phyloP scores from a whole-genome alignment of 2,113 vertebrate species.

The Cyphomyrus plagiostoma region DNA sequence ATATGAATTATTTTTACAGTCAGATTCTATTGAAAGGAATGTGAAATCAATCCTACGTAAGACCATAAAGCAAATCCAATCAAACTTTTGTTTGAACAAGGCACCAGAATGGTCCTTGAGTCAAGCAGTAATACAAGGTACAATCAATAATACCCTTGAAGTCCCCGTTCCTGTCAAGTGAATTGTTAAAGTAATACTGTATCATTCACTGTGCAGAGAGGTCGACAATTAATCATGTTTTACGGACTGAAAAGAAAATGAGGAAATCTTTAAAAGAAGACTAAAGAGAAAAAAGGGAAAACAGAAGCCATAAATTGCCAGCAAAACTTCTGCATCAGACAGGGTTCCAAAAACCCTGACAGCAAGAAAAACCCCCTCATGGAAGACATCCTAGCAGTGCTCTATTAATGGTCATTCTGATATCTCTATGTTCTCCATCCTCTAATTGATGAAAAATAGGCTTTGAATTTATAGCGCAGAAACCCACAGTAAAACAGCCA shows the following conservation, averaged over 20 bases:
- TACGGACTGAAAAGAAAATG: neutral
- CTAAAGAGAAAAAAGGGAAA: neutral
- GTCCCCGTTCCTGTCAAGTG: conserved; percentile 6
- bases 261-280: neutral
- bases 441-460: neutral
- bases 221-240: conserved; percentile 16
- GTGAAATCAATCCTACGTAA: conserved; percentile 8
- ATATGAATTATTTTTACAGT: neutral
- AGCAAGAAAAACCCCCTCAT: neutral
- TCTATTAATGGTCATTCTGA: neutral
- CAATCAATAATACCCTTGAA: conserved; percentile 13
- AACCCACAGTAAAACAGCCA: neutral
- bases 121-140: conserved; percentile 10
- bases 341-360: neutral
- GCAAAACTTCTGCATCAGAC: neutral
- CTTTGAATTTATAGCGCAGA: neutral
- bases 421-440: neutral
- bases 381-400: neutral
- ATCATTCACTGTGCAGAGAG: neutral
- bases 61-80: conserved; percentile 6
- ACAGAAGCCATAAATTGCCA: neutral
- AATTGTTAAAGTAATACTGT: conserved; percentile 11
- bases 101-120: conserved; percentile 9
- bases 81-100: conserved; percentile 13
- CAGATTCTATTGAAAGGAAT: neutral